A percentile compares a stretch with the other conserved stretches of the same genome.
phyloP scores from a whole-genome alignment of 2,113 vertebrate species.

The Hippocampus abdominalis region DNA sequence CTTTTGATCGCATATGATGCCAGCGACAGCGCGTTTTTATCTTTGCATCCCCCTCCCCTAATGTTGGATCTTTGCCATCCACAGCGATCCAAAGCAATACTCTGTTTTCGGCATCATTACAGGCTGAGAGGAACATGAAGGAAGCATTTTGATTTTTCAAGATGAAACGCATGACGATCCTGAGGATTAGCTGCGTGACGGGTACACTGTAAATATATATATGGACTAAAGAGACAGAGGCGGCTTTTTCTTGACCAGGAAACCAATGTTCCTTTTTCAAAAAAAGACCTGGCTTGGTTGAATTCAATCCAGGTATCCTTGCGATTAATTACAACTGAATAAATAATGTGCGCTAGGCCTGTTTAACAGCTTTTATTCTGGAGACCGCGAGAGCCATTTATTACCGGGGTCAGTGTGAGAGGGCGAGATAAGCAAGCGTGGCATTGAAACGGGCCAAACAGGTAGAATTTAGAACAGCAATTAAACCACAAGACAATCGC shows the following conservation, averaged over 20 bases:
- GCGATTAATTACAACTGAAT: slow-evolving; percentile 76
- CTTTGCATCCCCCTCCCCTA: too few relatives aligned
- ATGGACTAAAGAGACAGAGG: neutral
- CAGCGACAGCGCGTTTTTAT: neutral
- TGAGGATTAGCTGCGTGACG: neutral
- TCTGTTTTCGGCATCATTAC: neutral
- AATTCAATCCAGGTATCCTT: slow-evolving; percentile 73
- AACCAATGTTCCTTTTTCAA: slow-evolving; percentile 15
- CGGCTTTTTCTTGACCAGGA: slow-evolving; percentile 6
- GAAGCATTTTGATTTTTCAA: neutral
- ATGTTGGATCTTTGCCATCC: too few relatives aligned
- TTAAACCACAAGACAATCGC: slow-evolving; percentile 25
- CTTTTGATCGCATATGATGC: neutral
- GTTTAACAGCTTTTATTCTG: slow-evolving; percentile 72
- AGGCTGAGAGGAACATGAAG: neutral
- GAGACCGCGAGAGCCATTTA: slow-evolving; percentile 71
- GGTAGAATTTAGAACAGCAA: slow-evolving; percentile 36
- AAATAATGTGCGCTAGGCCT: slow-evolving; percentile 71
- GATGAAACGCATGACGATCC: neutral
- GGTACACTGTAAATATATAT: neutral
- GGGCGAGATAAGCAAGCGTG: slow-evolving; percentile 53
- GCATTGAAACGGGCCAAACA: slow-evolving; percentile 37
- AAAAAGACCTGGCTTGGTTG: slow-evolving; percentile 39
- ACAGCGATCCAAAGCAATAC: too few relatives aligned
- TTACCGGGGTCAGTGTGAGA: slow-evolving; percentile 65